Evolutionary conservation across 2,113 vertebrate genomes (phyloP).

Genomic region (Calonectris borealis): DNA sequence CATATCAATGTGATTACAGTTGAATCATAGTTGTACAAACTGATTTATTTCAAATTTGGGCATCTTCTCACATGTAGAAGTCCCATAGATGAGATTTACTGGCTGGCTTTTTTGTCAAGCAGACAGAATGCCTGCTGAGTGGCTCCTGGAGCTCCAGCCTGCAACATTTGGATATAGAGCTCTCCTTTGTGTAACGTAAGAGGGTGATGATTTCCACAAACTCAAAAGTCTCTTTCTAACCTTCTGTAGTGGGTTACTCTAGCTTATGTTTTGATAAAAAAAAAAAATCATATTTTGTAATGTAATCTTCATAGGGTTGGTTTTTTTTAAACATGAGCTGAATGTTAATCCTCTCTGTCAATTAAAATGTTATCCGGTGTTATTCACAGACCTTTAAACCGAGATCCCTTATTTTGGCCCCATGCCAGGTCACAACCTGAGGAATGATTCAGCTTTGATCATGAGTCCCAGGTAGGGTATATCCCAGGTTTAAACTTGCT

Average conservation of each 20-base stretch:
- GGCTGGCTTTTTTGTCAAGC: neutral
- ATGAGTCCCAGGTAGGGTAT: fast-evolving
- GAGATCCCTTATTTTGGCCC: neutral
- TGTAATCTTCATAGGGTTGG: neutral
- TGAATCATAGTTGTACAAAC: neutral
- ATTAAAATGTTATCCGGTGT: neutral
- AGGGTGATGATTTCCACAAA: neutral
- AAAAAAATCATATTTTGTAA: neutral
- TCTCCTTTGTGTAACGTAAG: neutral
- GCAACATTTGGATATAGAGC: neutral
- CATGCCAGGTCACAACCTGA: neutral
- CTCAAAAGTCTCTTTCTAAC: neutral
- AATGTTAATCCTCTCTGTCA: neutral
- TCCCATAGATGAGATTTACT: neutral
- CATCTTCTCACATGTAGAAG: neutral
- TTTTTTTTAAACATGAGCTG: neutral
- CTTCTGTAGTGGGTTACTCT: neutral
- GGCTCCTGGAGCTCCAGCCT: neutral
- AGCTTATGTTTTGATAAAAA: neutral
- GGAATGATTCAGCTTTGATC: neutral
- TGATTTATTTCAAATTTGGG: neutral
- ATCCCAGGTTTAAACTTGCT: neutral
- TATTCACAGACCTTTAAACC: neutral
- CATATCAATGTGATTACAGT: neutral
- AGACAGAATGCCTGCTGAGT: neutral